Evolutionary conservation across 2,797 vertebrate genomes (phyloP), one percentile per base, ranked within the genome.

Genomic region (Cetoscarus ocellatus): DNA sequence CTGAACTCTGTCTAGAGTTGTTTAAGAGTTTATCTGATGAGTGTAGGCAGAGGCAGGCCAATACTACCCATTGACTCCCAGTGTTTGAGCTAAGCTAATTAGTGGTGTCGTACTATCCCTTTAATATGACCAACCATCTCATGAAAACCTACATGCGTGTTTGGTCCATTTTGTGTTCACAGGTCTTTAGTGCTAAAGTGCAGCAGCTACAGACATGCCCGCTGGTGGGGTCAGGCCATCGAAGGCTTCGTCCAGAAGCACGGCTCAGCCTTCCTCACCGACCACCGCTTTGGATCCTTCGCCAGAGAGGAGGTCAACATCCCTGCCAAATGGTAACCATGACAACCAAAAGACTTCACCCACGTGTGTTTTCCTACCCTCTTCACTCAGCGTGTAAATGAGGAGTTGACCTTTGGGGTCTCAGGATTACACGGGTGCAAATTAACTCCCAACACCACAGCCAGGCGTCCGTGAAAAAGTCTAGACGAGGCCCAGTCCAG

Each of bases 181-280:
- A 99, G 98, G 90, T 96, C 95, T 0, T 87, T 99, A 89, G 97
- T 98, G 81, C 86, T 99, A 90, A 99, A 99, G 93, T 99, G 96
- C 82, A 96, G 88, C 92, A 99, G 96, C 93, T 99, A 96, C 86
- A 93, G 97, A 59, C 97, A 99, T 39, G 96, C 98, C 35, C 96
- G 96, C 43, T 99, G 97, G 98, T 99, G 97, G 98, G 96, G 96
- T 70, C 97, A 98, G 74, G 89, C 96, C 79, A 96, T 99, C 17
- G 96, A 98, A 0, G 94, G 94, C 59, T 98, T 99, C 69, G 58
- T 97, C 84, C 91, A 86, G 19, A 96, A 95, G 0, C 89, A 97
- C 0, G 96, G 97, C 73, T 86, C 94, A 3, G 94, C 94, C 75
- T 99, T 98, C 70, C 96, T 99, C 54, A 95, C 64, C 0, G 96